phyloP scores from a whole-genome alignment of 2,797 vertebrate genomes.

The Clarias fuscus region DNA sequence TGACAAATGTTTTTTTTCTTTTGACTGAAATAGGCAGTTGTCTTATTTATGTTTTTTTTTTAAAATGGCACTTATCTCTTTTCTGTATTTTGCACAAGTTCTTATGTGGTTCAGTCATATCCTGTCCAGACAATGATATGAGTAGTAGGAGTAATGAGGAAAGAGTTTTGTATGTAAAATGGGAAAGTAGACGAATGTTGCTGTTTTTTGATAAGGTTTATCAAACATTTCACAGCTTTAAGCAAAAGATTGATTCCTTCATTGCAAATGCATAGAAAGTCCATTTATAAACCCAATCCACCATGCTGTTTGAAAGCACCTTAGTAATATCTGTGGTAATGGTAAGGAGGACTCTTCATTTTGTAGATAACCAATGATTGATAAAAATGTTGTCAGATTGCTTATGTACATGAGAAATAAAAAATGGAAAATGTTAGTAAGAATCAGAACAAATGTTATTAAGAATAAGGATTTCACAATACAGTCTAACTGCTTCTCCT shows the following conservation, averaged over 20 bases:
- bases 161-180: slow-evolving; percentile 59
- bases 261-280: slow-evolving; percentile 20
- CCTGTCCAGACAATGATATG: too few relatives aligned
- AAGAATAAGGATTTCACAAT: neutral
- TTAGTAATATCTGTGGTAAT: slow-evolving; percentile 24
- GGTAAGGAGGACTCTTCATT: slow-evolving; percentile 18
- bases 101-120: slow-evolving; percentile 64
- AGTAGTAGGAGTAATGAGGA: slow-evolving; percentile 26
- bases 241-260: neutral
- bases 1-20: slow-evolving; percentile 38
- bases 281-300: slow-evolving; percentile 1
- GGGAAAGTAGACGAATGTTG: slow-evolving; percentile 31
- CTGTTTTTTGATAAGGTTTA: slow-evolving; percentile 3
- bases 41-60: slow-evolving; percentile 71
- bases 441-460: neutral
- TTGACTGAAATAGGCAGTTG: slow-evolving; percentile 44
- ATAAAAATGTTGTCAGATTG: neutral
- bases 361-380: neutral
- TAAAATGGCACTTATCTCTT: slow-evolving; percentile 70
- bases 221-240: neutral
- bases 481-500: neutral
- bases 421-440: neutral
- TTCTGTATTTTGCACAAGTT: slow-evolving; percentile 72
- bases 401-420: neutral
- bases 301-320: slow-evolving; percentile 23